Conservation (phyloP, 2,888 invertebrate genomes). For the Tetragonula carbonaria region DNA sequence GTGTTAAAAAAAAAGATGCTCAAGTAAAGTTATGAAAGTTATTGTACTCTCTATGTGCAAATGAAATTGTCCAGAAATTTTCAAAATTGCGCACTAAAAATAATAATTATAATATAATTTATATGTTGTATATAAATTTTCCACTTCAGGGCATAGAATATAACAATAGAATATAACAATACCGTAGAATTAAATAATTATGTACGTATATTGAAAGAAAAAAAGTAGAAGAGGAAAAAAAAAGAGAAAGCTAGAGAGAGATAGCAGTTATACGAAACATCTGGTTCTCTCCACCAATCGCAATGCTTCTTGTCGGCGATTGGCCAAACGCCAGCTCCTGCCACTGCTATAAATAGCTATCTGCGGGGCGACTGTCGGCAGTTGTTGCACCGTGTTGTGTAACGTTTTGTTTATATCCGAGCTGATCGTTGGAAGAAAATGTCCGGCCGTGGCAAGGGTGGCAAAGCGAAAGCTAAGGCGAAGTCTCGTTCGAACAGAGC, state of each 20-base stretch:
- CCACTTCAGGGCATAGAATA: too few species aligned
- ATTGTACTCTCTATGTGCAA: neutral
- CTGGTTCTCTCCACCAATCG: slow-evolving; percentile 15
- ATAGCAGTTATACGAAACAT: neutral
- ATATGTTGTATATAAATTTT: neutral
- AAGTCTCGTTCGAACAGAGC: slow-evolving; percentile 85
- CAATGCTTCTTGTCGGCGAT: neutral
- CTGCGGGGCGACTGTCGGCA: too few species aligned
- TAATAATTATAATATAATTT: neutral
- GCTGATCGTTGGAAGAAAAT: slow-evolving; percentile 35
- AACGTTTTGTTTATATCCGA: neutral
- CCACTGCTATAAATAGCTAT: neutral
- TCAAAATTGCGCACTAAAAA: too few species aligned
- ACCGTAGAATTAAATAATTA: neutral
- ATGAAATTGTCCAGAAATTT: neutral
- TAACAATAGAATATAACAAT: too few species aligned
- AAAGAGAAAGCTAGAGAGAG: neutral
- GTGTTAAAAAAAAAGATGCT: neutral
- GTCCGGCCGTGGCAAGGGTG: slow-evolving; percentile 75
- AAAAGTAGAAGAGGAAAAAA: neutral
- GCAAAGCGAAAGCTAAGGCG: slow-evolving; percentile 73
- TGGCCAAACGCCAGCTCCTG: neutral
- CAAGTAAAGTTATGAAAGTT: neutral
- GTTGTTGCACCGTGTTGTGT: neutral
- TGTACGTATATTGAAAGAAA: neutral